Evolutionary conservation across 2,797 vertebrate genomes (phyloP).

Genomic region (Triplophysa yarkandensis): DNA sequence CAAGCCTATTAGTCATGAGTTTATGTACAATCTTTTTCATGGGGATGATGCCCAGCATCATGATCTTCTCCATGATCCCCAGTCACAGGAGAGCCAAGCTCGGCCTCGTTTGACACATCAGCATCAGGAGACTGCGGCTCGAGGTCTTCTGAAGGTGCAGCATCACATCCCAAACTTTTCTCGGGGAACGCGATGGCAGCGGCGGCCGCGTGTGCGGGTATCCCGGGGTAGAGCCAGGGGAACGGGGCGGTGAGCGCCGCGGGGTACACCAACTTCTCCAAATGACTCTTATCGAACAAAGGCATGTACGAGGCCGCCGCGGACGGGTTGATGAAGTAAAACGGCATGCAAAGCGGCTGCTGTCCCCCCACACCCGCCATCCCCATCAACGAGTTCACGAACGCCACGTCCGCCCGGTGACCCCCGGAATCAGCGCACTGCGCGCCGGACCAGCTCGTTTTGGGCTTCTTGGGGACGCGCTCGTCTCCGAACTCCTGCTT

Average conservation of each 20-base stretch:
- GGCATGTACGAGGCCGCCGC: slow-evolving; percentile 90
- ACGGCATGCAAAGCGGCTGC: slow-evolving; percentile 92
- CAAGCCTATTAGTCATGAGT: slow-evolving; percentile 59
- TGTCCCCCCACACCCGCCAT: slow-evolving; percentile 80
- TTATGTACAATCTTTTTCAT: slow-evolving; percentile 57
- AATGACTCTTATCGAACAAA: slow-evolving; percentile 86
- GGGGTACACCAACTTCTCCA: slow-evolving; percentile 89
- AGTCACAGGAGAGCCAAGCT: slow-evolving; percentile 68
- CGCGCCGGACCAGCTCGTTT: slow-evolving; percentile 73
- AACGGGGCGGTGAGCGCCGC: slow-evolving; percentile 76
- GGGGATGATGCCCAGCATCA: slow-evolving; percentile 60
- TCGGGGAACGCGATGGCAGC: slow-evolving; percentile 82
- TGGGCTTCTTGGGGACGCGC: slow-evolving; percentile 81
- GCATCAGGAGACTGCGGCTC: slow-evolving; percentile 66
- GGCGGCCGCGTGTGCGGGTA: slow-evolving; percentile 71
- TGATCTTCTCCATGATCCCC: slow-evolving; percentile 67
- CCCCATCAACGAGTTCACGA: slow-evolving; percentile 89
- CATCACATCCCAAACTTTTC: slow-evolving; percentile 69
- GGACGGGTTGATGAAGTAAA: slow-evolving; percentile 91
- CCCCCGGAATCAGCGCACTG: slow-evolving; percentile 61
- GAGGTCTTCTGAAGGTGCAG: slow-evolving; percentile 58
- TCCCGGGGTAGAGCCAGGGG: slow-evolving; percentile 85
- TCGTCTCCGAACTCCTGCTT: slow-evolving; percentile 91
- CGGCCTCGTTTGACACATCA: slow-evolving; percentile 64
- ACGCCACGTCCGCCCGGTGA: slow-evolving; percentile 78